Evolutionary conservation across 1,140 invertebrate species (phyloP).

Genomic region (Pristionchus pacificus): DNA sequence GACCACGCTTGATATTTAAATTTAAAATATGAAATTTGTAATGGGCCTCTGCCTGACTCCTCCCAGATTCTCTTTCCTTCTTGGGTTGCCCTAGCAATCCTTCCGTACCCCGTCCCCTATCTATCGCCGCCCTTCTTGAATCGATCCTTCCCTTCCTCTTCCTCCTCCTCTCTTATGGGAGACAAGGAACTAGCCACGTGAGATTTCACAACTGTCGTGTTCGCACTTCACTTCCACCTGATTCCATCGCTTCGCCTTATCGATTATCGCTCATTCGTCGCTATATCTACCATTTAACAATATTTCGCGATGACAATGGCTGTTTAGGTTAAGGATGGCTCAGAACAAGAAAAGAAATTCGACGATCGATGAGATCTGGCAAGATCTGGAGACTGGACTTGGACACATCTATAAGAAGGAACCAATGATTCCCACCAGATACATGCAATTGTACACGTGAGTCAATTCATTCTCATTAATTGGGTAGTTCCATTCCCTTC

Average conservation of each 20-base stretch:
- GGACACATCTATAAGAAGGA: background rate
- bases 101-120: too few relatives aligned
- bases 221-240: too few relatives aligned
- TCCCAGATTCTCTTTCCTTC: too few relatives aligned
- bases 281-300: background rate
- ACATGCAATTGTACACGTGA: background rate
- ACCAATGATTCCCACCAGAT: background rate
- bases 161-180: background rate
- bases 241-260: background rate
- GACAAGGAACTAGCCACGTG: background rate
- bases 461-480: background rate
- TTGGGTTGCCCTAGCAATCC: too few relatives aligned
- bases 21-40: too few relatives aligned
- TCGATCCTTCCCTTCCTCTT: too few relatives aligned
- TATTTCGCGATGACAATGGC: background rate
- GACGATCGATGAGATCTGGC: background rate
- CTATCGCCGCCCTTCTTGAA: too few relatives aligned
- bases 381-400: background rate
- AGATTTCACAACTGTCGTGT: too few relatives aligned
- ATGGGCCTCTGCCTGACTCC: too few relatives aligned
- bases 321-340: background rate
- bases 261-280: background rate
- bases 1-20: too few relatives aligned
- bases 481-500: background rate
- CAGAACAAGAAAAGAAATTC: background rate